Percentiles rank a stretch among this genome's conserved stretches.
phyloP scores from a whole-genome alignment of 2,113 vertebrate genomes.

The Cheirogaleus medius region DNA sequence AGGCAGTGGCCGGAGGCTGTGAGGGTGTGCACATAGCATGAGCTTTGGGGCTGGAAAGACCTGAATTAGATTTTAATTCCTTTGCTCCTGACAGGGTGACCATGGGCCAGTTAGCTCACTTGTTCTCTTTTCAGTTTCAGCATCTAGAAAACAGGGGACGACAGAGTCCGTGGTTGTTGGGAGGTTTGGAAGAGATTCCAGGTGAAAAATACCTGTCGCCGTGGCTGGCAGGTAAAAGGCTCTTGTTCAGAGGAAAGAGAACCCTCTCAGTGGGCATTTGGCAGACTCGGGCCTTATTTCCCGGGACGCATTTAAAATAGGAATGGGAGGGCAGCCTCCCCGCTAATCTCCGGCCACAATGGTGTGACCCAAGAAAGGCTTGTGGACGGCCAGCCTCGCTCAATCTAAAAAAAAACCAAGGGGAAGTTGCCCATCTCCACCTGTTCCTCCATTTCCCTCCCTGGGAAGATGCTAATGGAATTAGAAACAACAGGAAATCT shows the following conservation, averaged over 20 bases:
- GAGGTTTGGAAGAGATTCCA: background rate
- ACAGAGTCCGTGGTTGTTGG: background rate
- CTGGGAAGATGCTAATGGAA: background rate
- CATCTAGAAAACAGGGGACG: background rate
- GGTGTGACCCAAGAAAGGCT: background rate
- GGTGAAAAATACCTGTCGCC: background rate
- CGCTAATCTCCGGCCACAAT: background rate
- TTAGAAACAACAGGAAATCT: background rate
- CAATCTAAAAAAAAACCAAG: background rate
- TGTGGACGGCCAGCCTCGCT: background rate
- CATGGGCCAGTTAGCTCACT: background rate
- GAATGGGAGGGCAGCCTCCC: background rate
- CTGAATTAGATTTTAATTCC: background rate
- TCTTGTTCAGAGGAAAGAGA: background rate
- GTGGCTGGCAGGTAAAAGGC: background rate
- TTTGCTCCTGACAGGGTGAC: background rate
- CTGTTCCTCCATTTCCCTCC: background rate
- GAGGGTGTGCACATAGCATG: background rate
- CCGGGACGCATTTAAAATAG: background rate
- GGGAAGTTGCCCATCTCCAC: background rate
- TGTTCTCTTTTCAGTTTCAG: background rate
- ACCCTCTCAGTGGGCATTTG: background rate
- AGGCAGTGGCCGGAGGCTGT: fast-evolving
- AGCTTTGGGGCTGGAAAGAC: background rate
- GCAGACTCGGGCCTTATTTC: background rate